phyloP scores from a whole-genome alignment of 2,113 vertebrate genomes.

The Monopterus albus region DNA sequence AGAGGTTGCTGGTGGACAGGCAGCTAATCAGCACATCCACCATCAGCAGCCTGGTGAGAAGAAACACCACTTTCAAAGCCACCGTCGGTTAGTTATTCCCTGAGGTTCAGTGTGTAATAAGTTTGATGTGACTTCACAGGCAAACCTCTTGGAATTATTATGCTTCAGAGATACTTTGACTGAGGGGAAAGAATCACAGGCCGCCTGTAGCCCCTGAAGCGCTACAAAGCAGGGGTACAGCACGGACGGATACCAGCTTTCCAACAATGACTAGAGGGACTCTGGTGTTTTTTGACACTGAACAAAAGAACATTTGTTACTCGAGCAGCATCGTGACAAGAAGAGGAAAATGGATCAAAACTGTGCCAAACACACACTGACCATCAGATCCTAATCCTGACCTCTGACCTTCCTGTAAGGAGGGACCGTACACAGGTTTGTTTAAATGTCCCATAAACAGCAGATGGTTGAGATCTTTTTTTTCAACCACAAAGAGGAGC shows the following conservation, averaged over 20 bases:
- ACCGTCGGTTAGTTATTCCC: not conserved
- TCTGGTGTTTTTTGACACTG: not conserved
- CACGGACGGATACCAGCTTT: not conserved
- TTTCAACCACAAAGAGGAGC: too few relatives aligned
- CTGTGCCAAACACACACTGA: too few relatives aligned
- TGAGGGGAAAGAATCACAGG: slow-evolving; percentile 20
- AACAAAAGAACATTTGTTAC: slow-evolving; percentile 22
- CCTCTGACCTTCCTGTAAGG: not conserved
- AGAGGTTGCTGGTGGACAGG: not conserved
- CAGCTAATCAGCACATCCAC: slow-evolving; percentile 27
- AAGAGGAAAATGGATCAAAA: not conserved
- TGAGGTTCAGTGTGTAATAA: not conserved
- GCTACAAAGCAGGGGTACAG: not conserved
- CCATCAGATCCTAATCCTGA: not conserved
- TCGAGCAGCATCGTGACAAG: not conserved
- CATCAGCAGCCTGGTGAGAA: slow-evolving; percentile 13
- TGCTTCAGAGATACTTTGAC: slow-evolving; percentile 34
- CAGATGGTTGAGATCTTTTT: too few relatives aligned
- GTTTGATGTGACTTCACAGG: slow-evolving; percentile 58
- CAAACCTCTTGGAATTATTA: slow-evolving; percentile 31
- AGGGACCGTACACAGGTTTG: too few relatives aligned
- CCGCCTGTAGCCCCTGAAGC: slow-evolving; percentile 40
- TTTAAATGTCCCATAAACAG: too few relatives aligned
- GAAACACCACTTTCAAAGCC: slow-evolving; percentile 23
- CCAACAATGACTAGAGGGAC: not conserved